Conservation (phyloP, 2,797 vertebrate genomes). For the Pygocentrus nattereri region DNA sequence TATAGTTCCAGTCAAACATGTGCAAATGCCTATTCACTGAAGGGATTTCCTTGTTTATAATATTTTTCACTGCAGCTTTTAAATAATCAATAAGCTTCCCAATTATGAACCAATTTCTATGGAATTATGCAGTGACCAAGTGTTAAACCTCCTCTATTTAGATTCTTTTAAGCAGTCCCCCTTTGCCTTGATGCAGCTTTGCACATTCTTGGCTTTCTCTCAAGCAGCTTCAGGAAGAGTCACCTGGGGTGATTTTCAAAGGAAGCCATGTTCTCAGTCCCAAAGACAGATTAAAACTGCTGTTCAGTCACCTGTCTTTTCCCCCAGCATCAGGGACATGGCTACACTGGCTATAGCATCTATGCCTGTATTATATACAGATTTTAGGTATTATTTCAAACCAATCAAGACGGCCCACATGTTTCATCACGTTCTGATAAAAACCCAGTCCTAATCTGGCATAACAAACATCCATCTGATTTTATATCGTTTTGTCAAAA, state of each 20-base stretch:
- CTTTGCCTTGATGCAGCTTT: background rate
- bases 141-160: background rate
- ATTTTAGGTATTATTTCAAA: background rate
- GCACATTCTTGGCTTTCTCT: background rate
- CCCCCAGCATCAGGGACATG: too few relatives aligned
- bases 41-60: too few relatives aligned
- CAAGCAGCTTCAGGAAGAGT: background rate
- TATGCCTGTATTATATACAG: too few relatives aligned
- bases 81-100: background rate
- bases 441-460: too few relatives aligned
- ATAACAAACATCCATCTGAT: too few relatives aligned
- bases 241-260: background rate
- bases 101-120: background rate
- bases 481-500: too few relatives aligned
- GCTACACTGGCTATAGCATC: too few relatives aligned
- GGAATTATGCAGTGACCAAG: background rate
- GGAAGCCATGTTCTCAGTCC: background rate
- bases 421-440: too few relatives aligned
- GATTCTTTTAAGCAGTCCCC: background rate
- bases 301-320: background rate
- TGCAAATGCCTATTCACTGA: too few relatives aligned
- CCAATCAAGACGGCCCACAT: too few relatives aligned
- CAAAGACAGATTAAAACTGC: background rate
- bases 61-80: too few relatives aligned
- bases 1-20: too few relatives aligned